These are phyloP conservation scores for Allygus modestus DNA, from an alignment of 2,888 invertebrate genomes.

Conservation along the genomic window DNA sequence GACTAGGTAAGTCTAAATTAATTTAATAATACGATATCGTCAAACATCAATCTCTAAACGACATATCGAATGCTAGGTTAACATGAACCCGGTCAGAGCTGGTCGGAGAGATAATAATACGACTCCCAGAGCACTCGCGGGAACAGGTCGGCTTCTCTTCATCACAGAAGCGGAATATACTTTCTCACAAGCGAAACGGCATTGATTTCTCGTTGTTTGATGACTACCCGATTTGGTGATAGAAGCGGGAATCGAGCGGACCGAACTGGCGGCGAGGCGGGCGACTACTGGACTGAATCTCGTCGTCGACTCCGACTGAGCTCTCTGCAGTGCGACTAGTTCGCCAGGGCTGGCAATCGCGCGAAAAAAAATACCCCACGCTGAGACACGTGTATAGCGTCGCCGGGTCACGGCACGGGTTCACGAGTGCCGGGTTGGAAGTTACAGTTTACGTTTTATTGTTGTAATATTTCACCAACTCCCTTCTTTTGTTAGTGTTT, in stretches of 20 bases:
- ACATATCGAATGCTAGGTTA: constrained; percentile 62
- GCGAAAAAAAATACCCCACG: constrained; percentile 9
- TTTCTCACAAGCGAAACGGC: constrained; percentile 41
- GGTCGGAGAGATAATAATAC: not conserved
- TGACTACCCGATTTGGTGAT: not conserved
- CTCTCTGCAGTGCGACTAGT: constrained; percentile 50
- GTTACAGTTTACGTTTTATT: no score
- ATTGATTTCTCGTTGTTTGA: constrained; percentile 11
- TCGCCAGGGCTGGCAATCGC: constrained; percentile 6
- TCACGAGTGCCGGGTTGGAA: no score
- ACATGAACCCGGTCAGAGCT: constrained; percentile 44
- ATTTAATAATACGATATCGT: constrained; percentile 50
- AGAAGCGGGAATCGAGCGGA: not conserved
- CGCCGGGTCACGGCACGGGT: not conserved
- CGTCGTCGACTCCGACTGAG: constrained; percentile 17
- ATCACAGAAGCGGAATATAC: constrained; percentile 49
- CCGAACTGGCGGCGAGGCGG: not conserved
- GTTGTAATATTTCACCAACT: no score
- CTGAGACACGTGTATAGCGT: constrained; percentile 40
- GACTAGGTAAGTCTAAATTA: constrained; percentile 49
- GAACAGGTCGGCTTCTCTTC: constrained; percentile 22
- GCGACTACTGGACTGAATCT: constrained; percentile 40
- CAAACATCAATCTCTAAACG: constrained; percentile 50
- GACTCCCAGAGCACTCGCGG: constrained; percentile 14
- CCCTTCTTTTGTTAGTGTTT: no score